Percentiles rank a stretch among this genome's conserved stretches.
Conservation (phyloP, 2,797 vertebrate genomes). For the Acanthopagrus latus region DNA sequence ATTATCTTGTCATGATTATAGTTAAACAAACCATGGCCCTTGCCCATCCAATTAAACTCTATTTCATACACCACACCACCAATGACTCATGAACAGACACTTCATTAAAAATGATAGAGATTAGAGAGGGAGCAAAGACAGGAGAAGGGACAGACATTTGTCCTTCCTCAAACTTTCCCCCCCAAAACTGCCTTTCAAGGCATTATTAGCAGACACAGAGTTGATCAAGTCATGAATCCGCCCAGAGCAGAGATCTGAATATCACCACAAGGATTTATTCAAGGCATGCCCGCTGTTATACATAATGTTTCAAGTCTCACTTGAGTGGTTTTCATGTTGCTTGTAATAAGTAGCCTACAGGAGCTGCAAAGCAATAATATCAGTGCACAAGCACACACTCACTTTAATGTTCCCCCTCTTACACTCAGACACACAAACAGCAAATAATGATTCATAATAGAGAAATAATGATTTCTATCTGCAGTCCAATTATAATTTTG, state of each 20-base stretch:
- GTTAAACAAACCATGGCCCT: conserved; percentile 63
- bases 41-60: conserved; percentile 63
- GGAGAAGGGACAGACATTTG: conserved; percentile 22
- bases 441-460: conserved; percentile 43
- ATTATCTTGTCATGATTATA: conserved; percentile 55
- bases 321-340: conserved; percentile 69
- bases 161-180: conserved; percentile 15
- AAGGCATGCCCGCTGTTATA: conserved; percentile 20
- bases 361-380: conserved; percentile 46
- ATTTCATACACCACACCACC: conserved; percentile 43
- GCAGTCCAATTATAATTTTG: conserved; percentile 35
- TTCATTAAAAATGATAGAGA: conserved; percentile 56
- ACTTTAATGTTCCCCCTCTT: neutral
- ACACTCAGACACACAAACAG: conserved; percentile 1
- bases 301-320: conserved; percentile 58
- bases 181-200: conserved; percentile 48
- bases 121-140: conserved; percentile 10
- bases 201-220: conserved; percentile 58
- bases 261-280: conserved; percentile 37
- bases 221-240: conserved; percentile 34
- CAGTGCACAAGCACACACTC: conserved; percentile 8
- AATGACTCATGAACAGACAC: conserved; percentile 50
- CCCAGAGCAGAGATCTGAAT: conserved; percentile 25
- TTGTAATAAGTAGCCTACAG: conserved; percentile 63
- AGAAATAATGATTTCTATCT: conserved; percentile 48